These are phyloP conservation scores for Pogonomyrmex barbatus DNA, from an alignment of 1,140 invertebrate genomes.

Conservation along the genomic window DNA sequence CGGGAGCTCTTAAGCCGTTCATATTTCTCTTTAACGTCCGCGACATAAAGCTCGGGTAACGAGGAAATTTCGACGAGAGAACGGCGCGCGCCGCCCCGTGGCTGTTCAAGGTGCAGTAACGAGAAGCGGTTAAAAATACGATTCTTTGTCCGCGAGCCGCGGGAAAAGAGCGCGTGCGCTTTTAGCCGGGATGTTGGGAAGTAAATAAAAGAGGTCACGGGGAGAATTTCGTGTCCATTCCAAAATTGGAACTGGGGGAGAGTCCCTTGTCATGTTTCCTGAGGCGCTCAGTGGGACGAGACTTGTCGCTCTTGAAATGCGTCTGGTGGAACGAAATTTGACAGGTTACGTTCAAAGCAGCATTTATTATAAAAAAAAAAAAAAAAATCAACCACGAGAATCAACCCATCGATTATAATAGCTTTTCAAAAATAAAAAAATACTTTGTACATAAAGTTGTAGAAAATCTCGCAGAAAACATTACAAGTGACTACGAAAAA, in stretches of 20 bases:
- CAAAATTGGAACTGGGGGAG: slow-evolving; percentile 67
- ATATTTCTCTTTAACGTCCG: slow-evolving; percentile 67
- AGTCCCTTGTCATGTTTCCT: neutral
- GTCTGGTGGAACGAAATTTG: slow-evolving; percentile 1
- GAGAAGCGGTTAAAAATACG: slow-evolving; percentile 74
- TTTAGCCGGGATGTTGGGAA: slow-evolving; percentile 41
- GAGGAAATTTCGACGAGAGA: slow-evolving; percentile 52
- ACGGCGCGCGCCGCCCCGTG: neutral
- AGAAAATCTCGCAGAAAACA: neutral
- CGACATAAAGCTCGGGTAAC: slow-evolving; percentile 60
- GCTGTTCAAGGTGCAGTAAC: slow-evolving; percentile 55
- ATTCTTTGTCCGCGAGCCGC: slow-evolving; percentile 69
- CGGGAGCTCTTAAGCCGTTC: slow-evolving; percentile 57
- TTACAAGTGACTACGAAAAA: neutral
- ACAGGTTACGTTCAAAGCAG: neutral
- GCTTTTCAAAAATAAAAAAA: neutral
- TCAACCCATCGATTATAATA: neutral
- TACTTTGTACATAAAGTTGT: neutral
- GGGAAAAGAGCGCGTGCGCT: slow-evolving; percentile 35
- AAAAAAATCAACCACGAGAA: neutral
- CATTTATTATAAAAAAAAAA: neutral
- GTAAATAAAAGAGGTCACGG: slow-evolving; percentile 42
- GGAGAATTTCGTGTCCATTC: slow-evolving; percentile 62
- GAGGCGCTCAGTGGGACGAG: neutral
- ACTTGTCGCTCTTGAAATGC: slow-evolving; percentile 9